Percentiles rank a stretch among this genome's conserved stretches.
Conservation (phyloP, 2,888 invertebrate species). For the Spicauda simplicius region DNA sequence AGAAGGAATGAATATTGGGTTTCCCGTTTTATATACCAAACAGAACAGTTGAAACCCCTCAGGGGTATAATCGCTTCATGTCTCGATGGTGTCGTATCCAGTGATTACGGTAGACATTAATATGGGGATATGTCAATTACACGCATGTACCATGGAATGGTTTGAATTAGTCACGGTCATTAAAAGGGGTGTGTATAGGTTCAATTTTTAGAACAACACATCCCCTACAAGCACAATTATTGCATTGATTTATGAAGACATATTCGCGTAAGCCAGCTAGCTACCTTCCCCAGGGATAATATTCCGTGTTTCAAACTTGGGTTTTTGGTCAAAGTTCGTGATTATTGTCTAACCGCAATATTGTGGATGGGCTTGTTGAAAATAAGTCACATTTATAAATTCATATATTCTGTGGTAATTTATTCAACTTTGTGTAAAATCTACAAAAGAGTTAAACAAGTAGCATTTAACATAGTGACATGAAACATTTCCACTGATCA, state of each 20-base stretch:
- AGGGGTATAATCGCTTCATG: constrained; percentile 20
- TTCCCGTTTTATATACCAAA: constrained; percentile 54
- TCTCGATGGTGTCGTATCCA: constrained; percentile 24
- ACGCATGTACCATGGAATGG: constrained; percentile 19
- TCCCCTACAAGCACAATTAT: constrained; percentile 23
- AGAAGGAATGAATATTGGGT: constrained; percentile 60
- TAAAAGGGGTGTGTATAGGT: constrained; percentile 34
- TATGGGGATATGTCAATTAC: constrained; percentile 48
- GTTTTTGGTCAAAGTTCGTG: neutral
- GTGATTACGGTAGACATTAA: constrained; percentile 39
- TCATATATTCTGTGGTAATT: neutral
- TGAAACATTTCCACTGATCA: constrained; percentile 67
- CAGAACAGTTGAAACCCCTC: constrained; percentile 38
- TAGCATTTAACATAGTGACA: constrained; percentile 52
- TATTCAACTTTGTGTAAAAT: neutral
- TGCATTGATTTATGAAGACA: constrained; percentile 33
- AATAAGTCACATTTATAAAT: neutral
- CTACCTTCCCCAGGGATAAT: constrained; percentile 19
- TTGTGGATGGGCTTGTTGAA: neutral
- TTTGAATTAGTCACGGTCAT: constrained; percentile 38
- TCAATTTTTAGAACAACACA: constrained; percentile 33
- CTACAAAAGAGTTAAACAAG: constrained; percentile 48
- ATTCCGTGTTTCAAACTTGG: constrained; percentile 1
- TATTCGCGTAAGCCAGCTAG: constrained; percentile 9
- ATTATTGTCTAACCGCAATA: neutral